A percentile compares a stretch with the other conserved stretches of the same genome.
phyloP scores from a whole-genome alignment of 2,113 vertebrate genomes.

The Synodontis membranacea region DNA sequence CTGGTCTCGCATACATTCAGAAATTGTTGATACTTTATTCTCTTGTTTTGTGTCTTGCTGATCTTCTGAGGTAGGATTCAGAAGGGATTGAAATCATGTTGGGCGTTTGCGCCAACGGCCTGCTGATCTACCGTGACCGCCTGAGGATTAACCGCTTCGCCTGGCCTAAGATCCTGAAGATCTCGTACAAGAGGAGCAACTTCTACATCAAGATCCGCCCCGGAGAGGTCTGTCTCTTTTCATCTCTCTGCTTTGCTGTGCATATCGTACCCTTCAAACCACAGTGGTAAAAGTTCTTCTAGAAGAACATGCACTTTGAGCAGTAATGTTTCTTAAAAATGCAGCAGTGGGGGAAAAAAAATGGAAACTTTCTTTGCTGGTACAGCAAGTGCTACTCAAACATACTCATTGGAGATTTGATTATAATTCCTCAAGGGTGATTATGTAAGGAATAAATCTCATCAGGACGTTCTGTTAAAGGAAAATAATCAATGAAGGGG shows the following conservation, averaged over 20 bases:
- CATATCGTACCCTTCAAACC: not conserved
- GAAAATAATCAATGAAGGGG: not conserved
- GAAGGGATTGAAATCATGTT: slow-evolving; percentile 99
- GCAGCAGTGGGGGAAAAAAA: not conserved
- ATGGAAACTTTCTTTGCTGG: not conserved
- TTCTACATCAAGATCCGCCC: slow-evolving; percentile 99
- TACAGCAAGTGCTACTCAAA: not conserved
- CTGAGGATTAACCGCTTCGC: slow-evolving; percentile 98
- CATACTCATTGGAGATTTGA: not conserved
- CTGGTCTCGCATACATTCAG: not conserved
- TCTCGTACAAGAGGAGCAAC: slow-evolving; percentile 98
- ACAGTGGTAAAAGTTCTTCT: not conserved
- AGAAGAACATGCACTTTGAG: slow-evolving; percentile 28
- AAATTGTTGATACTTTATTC: not conserved
- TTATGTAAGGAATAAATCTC: not conserved
- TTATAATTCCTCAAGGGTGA: not conserved
- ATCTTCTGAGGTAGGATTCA: slow-evolving; percentile 80
- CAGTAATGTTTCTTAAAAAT: not conserved
- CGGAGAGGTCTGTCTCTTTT: slow-evolving; percentile 81
- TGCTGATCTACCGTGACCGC: slow-evolving; percentile 95
- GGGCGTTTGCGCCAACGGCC: slow-evolving; percentile 93
- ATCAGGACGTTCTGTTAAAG: not conserved
- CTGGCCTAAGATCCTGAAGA: slow-evolving; percentile 99
- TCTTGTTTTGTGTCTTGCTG: slow-evolving; percentile 14
- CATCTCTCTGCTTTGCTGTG: not conserved